Conservation (phyloP, 1,140 invertebrate genomes). For the Aphaenogaster ashmeadi region DNA sequence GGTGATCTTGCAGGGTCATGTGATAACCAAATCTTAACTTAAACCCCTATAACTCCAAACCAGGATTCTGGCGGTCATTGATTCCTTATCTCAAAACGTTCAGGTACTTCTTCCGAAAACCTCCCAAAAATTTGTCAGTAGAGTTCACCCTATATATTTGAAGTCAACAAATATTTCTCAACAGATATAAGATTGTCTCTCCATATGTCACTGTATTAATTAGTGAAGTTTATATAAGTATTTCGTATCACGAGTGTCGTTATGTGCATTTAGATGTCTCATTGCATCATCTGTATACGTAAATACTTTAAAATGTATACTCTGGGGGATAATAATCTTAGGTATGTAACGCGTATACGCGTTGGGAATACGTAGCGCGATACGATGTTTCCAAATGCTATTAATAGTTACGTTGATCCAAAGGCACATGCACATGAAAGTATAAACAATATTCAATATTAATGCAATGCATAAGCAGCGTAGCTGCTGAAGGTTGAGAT, state of each 20-base stretch:
- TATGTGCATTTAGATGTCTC: slow-evolving; percentile 6
- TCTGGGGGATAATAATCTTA: neutral
- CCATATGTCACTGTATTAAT: neutral
- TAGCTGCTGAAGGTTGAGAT: neutral
- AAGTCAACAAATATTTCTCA: neutral
- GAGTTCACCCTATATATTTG: neutral
- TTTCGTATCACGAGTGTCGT: neutral
- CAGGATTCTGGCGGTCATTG: no score
- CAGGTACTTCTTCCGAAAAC: no score
- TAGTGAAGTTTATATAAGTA: neutral
- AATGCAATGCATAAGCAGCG: neutral
- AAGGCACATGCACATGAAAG: neutral
- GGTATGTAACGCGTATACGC: no score
- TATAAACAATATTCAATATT: slow-evolving; percentile 35
- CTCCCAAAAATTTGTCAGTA: no score
- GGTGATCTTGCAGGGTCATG: no score
- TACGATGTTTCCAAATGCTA: neutral
- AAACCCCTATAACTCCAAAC: no score
- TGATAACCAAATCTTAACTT: no score
- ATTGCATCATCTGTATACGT: neutral
- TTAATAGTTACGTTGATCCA: neutral
- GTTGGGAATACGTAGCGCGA: neutral
- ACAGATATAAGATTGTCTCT: neutral
- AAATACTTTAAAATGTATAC: slow-evolving; percentile 22
- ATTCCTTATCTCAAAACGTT: no score